phyloP scores from a whole-genome alignment of 2,888 invertebrate species.

The Drosophila limbata region DNA sequence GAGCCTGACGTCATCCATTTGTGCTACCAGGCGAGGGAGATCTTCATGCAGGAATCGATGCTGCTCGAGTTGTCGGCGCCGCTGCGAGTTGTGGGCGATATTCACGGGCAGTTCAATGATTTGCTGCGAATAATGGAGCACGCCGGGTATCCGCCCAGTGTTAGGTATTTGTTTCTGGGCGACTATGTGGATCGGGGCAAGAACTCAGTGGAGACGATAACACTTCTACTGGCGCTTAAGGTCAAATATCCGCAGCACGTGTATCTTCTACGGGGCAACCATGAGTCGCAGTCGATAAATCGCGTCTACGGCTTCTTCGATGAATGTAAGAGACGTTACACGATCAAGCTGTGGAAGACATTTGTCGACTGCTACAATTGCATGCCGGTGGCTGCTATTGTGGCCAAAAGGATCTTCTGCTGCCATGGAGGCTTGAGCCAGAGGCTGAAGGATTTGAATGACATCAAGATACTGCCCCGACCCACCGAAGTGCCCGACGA shows the following conservation, averaged over 20 bases:
- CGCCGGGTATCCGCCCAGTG: conserved; percentile 31
- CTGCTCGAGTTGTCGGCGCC: conserved; percentile 33
- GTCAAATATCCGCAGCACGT: conserved; percentile 39
- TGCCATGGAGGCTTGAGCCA: conserved; percentile 93
- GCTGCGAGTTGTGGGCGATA: conserved; percentile 41
- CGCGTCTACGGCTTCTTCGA: conserved; percentile 97
- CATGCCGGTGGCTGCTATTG: conserved; percentile 92
- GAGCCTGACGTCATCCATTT: conserved; percentile 30
- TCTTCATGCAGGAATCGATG: conserved; percentile 40
- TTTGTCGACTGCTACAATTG: conserved; percentile 95
- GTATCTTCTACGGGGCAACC: conserved; percentile 47
- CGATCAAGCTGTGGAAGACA: conserved; percentile 99
- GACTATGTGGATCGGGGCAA: conserved; percentile 59
- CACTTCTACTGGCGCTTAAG: conserved; percentile 40
- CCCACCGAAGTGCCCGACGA: conserved; percentile 98
- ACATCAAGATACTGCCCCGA: conserved; percentile 97
- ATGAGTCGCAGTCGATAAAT: conserved; percentile 97
- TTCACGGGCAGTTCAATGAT: conserved; percentile 52
- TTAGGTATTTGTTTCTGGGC: conserved; percentile 46
- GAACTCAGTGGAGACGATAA: conserved; percentile 48
- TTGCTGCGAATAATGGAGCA: conserved; percentile 37
- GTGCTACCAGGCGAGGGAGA: conserved; percentile 27
- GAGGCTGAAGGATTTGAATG: conserved; percentile 96
- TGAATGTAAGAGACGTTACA: conserved; percentile 96
- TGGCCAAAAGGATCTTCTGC: conserved; percentile 91